Conservation (phyloP, 2,797 vertebrate genomes). For the Masticophis lateralis region DNA sequence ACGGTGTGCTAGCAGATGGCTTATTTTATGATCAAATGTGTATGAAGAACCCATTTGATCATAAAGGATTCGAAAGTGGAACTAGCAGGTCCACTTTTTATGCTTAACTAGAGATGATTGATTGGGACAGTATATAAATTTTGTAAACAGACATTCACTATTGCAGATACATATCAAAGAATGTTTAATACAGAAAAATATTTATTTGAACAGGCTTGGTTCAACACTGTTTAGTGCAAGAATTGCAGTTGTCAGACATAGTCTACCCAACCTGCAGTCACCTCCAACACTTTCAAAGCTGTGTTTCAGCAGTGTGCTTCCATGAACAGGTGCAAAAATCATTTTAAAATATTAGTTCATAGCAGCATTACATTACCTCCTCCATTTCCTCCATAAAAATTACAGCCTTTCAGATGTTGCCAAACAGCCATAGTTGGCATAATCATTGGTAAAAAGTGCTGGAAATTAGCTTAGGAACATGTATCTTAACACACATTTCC, state of each 20-base stretch:
- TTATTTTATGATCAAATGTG: neutral
- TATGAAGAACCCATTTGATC: neutral
- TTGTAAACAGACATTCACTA: neutral
- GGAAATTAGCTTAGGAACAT: neutral
- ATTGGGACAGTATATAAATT: neutral
- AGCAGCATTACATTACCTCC: neutral
- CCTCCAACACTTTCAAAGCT: neutral
- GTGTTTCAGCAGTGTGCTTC: neutral
- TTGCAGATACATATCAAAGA: neutral
- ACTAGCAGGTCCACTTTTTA: neutral
- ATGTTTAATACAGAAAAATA: neutral
- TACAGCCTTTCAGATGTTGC: neutral
- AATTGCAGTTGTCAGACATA: neutral
- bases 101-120: neutral
- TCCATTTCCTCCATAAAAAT: neutral
- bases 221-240: conserved; percentile 16
- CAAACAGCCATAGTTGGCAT: neutral
- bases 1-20: neutral
- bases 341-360: neutral
- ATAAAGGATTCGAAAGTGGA: neutral
- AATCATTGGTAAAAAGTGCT: neutral
- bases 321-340: conserved; percentile 3
- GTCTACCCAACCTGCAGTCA: neutral
- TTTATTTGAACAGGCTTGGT: conserved; percentile 11
- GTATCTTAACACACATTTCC: neutral